Evolutionary conservation across 2,888 invertebrate species (phyloP), one percentile per base, ranked within the genome.

Genomic region (Agrochola macilenta): DNA sequence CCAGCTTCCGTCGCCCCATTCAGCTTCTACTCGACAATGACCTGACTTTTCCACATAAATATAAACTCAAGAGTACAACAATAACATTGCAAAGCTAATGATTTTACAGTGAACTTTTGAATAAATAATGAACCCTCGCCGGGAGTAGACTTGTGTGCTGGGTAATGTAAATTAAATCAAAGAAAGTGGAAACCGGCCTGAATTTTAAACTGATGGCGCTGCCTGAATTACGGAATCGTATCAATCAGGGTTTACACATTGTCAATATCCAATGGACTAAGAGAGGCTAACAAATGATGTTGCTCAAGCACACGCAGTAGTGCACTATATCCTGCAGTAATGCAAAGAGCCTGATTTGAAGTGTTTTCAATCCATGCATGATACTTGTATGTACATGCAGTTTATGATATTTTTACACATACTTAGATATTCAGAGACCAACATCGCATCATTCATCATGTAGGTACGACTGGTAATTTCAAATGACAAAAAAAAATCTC

Each of bases 1-100:
- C 96, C 96, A 96, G 94, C 89, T 94, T 94, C 95, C 95, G 95
- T 88, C 91, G 93, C 89, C 90, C 92, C 96, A 96, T 96, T 96
- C 96, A 96, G 94, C 87, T 93, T 91, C 91, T 79, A 85, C 79
- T 94, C 95, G 95, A 92, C 96, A 96, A 96, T 96, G 96, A 96
- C 95, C 96, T 91, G 95, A 93, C 94, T 94, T 90, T 88, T 85
- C 84, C 78, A 92, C 90, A 91, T 88, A 92, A 90, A 91, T 89
- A 91, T 88, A 81, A 76, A 81, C 79, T 80, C 74, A 78, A 75
- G 76, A 84, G 49, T 84, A 78, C 61, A 80, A 76, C 78, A 81
- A 83, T 71, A 82, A 74, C 72, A 84, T 71, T 69, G 68, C 75
- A 49, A 65, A 78, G 69, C 30, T 60, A 64, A 76, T 61, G 63